These are phyloP conservation scores for Thalassarche chlororhynchos DNA, from an alignment of 2,113 vertebrate species.

Conservation along the genomic window DNA sequence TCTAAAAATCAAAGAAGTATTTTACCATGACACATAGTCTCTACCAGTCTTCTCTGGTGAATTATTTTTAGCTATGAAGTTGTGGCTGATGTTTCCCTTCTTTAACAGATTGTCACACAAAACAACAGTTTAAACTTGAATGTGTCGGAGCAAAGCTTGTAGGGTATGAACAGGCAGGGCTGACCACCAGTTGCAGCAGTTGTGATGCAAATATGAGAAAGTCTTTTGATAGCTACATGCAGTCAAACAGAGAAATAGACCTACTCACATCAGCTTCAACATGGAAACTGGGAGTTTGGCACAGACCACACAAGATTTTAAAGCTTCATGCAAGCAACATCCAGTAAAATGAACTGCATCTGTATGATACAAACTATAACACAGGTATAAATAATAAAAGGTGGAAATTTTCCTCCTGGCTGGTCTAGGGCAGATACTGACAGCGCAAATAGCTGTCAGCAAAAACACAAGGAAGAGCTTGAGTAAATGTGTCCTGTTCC, in stretches of 20 bases:
- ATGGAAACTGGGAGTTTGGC: not conserved
- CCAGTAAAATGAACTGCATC: not conserved
- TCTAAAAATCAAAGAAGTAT: not conserved
- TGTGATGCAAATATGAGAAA: not conserved
- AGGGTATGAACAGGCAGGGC: not conserved
- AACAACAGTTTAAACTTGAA: not conserved
- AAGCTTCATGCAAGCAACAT: not conserved
- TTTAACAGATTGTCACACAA: not conserved
- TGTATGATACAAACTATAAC: not conserved
- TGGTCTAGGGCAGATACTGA: not conserved
- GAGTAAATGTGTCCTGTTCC: not conserved
- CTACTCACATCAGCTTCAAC: not conserved
- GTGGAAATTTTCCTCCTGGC: not conserved
- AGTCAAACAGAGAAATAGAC: not conserved
- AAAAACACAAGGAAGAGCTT: not conserved
- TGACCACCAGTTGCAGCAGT: not conserved
- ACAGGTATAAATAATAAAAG: not conserved
- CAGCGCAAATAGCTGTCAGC: not conserved
- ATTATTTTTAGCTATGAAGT: not conserved
- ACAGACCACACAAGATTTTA: not conserved
- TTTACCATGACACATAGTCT: not conserved
- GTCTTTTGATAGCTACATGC: not conserved
- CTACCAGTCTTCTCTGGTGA: not conserved
- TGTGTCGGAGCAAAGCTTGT: not conserved
- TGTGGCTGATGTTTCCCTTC: not conserved